Evolutionary conservation across 2,888 invertebrate genomes (phyloP).

Genomic region (Heliconius erato): DNA sequence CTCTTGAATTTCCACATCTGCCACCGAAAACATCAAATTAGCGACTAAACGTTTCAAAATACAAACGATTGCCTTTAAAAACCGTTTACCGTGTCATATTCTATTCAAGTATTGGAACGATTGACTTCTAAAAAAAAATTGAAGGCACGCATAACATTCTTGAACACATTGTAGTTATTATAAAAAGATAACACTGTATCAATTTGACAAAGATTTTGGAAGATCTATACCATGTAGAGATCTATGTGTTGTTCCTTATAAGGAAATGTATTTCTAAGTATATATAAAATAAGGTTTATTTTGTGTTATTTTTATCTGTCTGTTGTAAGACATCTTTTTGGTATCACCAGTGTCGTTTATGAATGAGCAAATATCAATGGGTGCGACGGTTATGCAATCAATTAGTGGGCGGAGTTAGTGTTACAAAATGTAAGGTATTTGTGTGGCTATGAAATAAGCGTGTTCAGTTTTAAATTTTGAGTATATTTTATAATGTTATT

Average conservation of each 20-base stretch:
- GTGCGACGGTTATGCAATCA: slow-evolving; percentile 79
- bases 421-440: slow-evolving; percentile 58
- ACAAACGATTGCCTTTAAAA: slow-evolving; percentile 58
- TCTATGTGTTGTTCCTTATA: slow-evolving; percentile 1
- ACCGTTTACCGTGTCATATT: slow-evolving; percentile 77
- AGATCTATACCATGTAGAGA: slow-evolving; percentile 10
- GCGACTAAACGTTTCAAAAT: slow-evolving; percentile 54
- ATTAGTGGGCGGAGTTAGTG: slow-evolving; percentile 75
- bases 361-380: slow-evolving; percentile 62
- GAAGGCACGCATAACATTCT: slow-evolving; percentile 80
- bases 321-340: slow-evolving; percentile 49
- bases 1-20: slow-evolving; percentile 33
- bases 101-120: slow-evolving; percentile 71
- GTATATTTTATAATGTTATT: neutral
- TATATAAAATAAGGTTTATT: slow-evolving; percentile 10
- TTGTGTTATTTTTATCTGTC: neutral
- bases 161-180: slow-evolving; percentile 69
- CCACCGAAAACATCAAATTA: slow-evolving; percentile 43
- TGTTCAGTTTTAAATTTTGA: neutral
- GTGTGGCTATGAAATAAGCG: slow-evolving; percentile 59
- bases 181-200: slow-evolving; percentile 73
- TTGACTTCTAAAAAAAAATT: slow-evolving; percentile 65
- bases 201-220: slow-evolving; percentile 48
- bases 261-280: neutral
- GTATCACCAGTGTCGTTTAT: slow-evolving; percentile 74